Evolutionary conservation across 1,140 invertebrate genomes (phyloP).

Genomic region (Lordiphosa clarofinis): DNA sequence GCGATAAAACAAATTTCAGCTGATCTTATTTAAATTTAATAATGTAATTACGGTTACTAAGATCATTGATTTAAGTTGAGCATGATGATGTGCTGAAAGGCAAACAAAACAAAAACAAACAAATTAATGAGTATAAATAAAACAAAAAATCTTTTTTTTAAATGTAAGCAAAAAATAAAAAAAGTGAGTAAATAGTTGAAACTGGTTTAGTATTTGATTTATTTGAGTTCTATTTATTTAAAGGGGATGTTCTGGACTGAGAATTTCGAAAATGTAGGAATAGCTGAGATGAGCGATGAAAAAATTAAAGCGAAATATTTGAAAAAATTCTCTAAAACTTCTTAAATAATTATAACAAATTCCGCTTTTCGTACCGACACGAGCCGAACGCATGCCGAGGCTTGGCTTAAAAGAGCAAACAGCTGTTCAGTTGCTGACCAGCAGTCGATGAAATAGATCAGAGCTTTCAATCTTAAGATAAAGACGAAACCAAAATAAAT

Average conservation of each 20-base stretch:
- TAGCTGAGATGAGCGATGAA: too few relatives aligned
- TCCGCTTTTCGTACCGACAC: too few relatives aligned
- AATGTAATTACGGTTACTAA: conserved; percentile 66
- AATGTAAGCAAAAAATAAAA: conserved; percentile 46
- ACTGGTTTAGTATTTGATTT: conserved; percentile 34
- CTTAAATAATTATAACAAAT: too few relatives aligned
- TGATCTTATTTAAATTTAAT: conserved; percentile 70
- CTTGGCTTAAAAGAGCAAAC: too few relatives aligned
- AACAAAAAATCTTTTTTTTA: conserved; percentile 44
- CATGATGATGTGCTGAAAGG: conserved; percentile 40
- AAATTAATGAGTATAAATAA: conserved; percentile 60
- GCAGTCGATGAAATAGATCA: too few relatives aligned
- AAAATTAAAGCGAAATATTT: too few relatives aligned
- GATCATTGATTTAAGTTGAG: conserved; percentile 68
- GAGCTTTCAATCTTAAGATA: too few relatives aligned
- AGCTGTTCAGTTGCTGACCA: too few relatives aligned
- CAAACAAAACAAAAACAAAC: conserved; percentile 44
- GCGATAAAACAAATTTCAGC: conserved; percentile 49
- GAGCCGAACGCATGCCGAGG: too few relatives aligned
- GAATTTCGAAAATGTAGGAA: too few relatives aligned
- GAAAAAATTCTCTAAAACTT: too few relatives aligned
- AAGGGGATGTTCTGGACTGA: conserved; percentile 1
- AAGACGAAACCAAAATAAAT: too few relatives aligned
- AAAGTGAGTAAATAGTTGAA: conserved; percentile 59
- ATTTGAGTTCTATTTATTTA: conserved; percentile 15